phyloP scores from a whole-genome alignment of 2,888 invertebrate genomes.

The Cremastinae sp. region DNA sequence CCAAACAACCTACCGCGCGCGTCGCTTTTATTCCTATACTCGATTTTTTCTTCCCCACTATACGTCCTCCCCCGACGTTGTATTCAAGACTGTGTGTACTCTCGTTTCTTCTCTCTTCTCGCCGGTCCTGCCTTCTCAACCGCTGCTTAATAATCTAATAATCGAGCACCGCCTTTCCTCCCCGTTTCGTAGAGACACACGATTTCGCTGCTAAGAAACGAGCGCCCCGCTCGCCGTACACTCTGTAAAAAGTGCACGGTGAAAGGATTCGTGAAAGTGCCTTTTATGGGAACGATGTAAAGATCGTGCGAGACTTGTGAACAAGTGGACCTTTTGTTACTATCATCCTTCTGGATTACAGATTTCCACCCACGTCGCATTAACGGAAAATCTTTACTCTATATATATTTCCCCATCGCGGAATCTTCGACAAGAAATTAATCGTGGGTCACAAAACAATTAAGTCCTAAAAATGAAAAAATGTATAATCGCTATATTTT shows the following conservation, averaged over 20 bases:
- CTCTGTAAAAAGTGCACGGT: slow-evolving; percentile 56
- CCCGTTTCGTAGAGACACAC: background rate
- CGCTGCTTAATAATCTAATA: background rate
- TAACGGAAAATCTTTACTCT: background rate
- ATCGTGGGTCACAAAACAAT: too few species aligned
- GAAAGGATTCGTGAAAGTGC: slow-evolving; percentile 67
- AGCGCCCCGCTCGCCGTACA: slow-evolving; percentile 12
- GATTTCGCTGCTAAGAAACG: background rate
- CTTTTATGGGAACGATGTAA: slow-evolving; percentile 43
- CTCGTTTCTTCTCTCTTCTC: background rate
- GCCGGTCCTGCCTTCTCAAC: background rate
- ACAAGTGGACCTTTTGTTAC: slow-evolving; percentile 44
- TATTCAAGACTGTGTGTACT: too few species aligned
- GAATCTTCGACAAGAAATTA: too few species aligned
- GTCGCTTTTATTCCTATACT: slow-evolving; percentile 21
- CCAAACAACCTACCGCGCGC: slow-evolving; percentile 44
- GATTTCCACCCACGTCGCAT: slow-evolving; percentile 5
- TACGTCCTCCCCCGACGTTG: too few species aligned
- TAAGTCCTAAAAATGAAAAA: too few species aligned
- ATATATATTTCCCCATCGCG: too few species aligned
- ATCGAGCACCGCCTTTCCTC: background rate
- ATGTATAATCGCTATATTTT: too few species aligned
- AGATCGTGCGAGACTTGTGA: slow-evolving; percentile 39
- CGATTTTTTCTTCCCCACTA: slow-evolving; percentile 18
- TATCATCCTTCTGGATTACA: slow-evolving; percentile 1